Evolutionary conservation across 2,888 invertebrate genomes (phyloP).

Genomic region (Mechanitis messenoides): DNA sequence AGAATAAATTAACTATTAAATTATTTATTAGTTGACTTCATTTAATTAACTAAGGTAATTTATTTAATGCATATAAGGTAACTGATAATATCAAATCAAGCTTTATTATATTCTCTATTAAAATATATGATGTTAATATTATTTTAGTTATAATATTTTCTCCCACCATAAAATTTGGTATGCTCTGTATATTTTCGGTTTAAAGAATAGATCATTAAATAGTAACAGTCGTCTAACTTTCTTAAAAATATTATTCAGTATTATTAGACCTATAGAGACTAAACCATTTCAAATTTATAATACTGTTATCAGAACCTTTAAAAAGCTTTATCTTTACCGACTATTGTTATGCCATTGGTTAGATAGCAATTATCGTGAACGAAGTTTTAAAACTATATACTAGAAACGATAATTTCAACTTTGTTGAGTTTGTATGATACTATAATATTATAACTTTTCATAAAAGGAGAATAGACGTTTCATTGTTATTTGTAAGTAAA

Average conservation of each 20-base stretch:
- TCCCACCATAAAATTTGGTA: too few species aligned
- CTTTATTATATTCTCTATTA: too few species aligned
- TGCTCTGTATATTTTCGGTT: too few species aligned
- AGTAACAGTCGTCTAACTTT: too few species aligned
- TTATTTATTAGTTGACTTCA: neutral
- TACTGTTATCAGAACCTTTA: constrained; percentile 32
- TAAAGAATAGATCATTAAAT: too few species aligned
- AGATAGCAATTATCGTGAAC: constrained; percentile 45
- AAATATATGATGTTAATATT: too few species aligned
- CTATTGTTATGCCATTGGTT: constrained; percentile 63
- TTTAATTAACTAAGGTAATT: neutral
- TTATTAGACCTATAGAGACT: constrained; percentile 7
- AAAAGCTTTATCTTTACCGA: constrained; percentile 56
- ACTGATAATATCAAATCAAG: neutral
- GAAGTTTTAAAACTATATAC: constrained; percentile 22
- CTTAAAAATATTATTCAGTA: too few species aligned
- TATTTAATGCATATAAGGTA: neutral
- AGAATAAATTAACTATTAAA: neutral
- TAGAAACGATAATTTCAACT: constrained; percentile 16
- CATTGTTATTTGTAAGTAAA: too few species aligned
- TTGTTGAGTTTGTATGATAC: too few species aligned
- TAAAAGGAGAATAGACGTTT: too few species aligned
- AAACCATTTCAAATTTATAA: constrained; percentile 34
- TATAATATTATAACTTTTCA: too few species aligned
- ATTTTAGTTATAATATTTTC: too few species aligned